Evolutionary conservation across 2,113 vertebrate species (phyloP).

Genomic region (Megalops atlanticus): DNA sequence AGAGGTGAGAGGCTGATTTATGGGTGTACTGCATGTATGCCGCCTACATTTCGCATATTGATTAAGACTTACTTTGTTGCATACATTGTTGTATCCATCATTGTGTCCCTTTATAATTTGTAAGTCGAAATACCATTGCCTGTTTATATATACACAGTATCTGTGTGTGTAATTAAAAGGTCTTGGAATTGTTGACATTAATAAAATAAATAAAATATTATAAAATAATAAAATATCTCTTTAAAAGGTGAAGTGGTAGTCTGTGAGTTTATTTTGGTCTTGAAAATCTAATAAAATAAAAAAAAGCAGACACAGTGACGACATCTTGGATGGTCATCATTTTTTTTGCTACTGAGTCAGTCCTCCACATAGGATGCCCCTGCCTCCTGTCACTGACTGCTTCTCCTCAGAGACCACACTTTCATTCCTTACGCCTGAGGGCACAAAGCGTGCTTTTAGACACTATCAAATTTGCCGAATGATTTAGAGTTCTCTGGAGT

Average conservation of each 20-base stretch:
- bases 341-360: neutral
- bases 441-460: neutral
- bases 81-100: neutral
- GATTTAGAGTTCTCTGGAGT: neutral
- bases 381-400: neutral
- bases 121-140: neutral
- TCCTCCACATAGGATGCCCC: neutral
- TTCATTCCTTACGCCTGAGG: neutral
- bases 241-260: constrained; percentile 44
- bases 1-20: constrained; percentile 1
- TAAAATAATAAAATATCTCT: constrained; percentile 38
- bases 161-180: neutral
- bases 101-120: neutral
- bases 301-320: neutral
- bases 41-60: constrained; percentile 7
- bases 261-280: constrained; percentile 2
- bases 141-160: neutral
- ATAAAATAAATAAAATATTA: neutral
- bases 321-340: neutral
- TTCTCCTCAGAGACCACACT: neutral
- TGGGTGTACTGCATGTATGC: neutral
- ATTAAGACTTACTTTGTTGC: neutral
- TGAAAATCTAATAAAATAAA: neutral
- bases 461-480: constrained; percentile 9
- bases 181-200: neutral